Conservation (phyloP, 2,113 vertebrate species). For the Serilophus lunatus region DNA sequence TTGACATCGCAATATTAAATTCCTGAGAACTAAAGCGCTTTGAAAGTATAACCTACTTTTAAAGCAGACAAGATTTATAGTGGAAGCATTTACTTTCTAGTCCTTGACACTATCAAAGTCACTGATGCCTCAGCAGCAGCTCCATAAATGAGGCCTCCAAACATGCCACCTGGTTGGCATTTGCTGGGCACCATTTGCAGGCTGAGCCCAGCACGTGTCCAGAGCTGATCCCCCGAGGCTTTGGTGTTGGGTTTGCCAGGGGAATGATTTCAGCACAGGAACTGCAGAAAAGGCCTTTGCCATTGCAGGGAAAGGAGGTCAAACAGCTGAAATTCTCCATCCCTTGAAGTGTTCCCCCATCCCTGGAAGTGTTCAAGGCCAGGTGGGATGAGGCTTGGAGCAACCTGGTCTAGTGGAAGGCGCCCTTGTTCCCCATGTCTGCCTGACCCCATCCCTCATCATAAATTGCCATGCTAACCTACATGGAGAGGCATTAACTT, state of each 20-base stretch:
- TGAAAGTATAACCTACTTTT: conserved; percentile 24
- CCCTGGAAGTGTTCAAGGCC: background rate
- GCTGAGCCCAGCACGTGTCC: background rate
- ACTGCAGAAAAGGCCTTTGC: background rate
- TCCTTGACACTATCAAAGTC: background rate
- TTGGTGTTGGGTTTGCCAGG: background rate
- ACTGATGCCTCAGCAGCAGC: background rate
- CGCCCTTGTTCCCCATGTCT: conserved; percentile 18
- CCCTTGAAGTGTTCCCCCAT: background rate
- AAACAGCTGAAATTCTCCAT: background rate
- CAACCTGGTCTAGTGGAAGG: background rate
- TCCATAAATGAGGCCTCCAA: background rate
- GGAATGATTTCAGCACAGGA: background rate
- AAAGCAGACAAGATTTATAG: background rate
- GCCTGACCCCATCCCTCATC: conserved; percentile 55
- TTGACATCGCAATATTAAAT: conserved; percentile 48
- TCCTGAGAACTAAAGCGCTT: conserved; percentile 33
- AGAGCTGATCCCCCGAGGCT: background rate
- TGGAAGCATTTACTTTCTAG: background rate
- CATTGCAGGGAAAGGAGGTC: no score
- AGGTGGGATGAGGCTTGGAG: background rate
- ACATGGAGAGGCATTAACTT: conserved; percentile 64
- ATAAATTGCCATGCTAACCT: conserved; percentile 50
- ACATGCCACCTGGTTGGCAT: background rate
- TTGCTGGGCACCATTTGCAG: background rate